Evolutionary conservation across 2,113 vertebrate species (phyloP).

Genomic region (Phoxinus phoxinus): DNA sequence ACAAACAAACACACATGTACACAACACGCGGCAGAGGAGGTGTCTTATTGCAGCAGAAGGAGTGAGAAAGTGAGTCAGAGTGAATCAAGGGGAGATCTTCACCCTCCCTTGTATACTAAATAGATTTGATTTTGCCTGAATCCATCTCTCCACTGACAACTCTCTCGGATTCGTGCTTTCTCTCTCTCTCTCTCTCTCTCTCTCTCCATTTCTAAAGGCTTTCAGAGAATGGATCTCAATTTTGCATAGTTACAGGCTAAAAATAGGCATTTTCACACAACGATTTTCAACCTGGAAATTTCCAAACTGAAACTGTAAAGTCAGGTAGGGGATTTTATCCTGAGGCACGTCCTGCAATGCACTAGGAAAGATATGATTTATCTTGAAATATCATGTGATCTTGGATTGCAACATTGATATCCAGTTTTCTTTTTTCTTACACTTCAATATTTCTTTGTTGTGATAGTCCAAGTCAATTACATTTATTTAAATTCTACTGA

Average conservation of each 20-base stretch:
- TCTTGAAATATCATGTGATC: background rate
- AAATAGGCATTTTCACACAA: constrained; percentile 37
- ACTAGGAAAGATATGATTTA: background rate
- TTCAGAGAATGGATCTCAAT: constrained; percentile 29
- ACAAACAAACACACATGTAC: constrained; percentile 16
- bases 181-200: constrained; percentile 17
- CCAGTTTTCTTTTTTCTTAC: background rate
- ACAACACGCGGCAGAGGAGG: background rate
- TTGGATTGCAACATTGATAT: background rate
- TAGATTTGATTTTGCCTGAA: background rate
- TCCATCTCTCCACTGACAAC: constrained; percentile 22
- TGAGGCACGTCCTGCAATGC: background rate
- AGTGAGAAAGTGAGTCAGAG: constrained; percentile 29
- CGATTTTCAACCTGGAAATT: constrained; percentile 1
- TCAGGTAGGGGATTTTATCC: background rate
- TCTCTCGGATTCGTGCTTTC: constrained; percentile 26
- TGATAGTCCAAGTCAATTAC: background rate
- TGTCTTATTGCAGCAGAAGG: background rate
- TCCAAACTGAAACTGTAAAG: background rate
- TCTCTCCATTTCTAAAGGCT: constrained; percentile 44
- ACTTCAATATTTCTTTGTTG: background rate
- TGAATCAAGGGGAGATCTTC: constrained; percentile 15
- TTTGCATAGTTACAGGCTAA: constrained; percentile 47
- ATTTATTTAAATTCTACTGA: background rate
- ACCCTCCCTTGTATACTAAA: constrained; percentile 8